Conservation (phyloP, 2,797 vertebrate genomes). For the Chrosomus eos region DNA sequence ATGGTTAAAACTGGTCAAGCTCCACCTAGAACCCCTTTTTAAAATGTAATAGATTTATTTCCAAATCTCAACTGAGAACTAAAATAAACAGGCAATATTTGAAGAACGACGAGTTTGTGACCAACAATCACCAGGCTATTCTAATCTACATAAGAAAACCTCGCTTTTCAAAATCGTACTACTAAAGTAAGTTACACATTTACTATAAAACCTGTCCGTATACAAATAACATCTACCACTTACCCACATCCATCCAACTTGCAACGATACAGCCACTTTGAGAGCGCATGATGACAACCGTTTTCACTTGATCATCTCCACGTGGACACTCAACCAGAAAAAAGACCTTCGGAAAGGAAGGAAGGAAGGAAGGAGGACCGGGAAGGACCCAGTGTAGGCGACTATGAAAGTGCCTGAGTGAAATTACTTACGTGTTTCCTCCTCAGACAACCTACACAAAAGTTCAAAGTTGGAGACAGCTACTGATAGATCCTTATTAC, state of each 20-base stretch:
- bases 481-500: neutral
- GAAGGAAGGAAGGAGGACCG: fast-evolving
- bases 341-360: neutral
- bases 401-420: constrained; percentile 8
- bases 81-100: neutral
- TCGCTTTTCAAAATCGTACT: neutral
- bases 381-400: neutral
- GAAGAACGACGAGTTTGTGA: neutral
- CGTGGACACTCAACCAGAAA: neutral
- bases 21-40: neutral
- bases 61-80: neutral
- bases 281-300: neutral
- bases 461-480: neutral
- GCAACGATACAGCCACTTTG: neutral
- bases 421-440: neutral
- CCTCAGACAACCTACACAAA: too few species aligned
- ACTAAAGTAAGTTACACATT: neutral
- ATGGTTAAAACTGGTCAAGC: too few species aligned
- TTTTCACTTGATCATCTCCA: neutral
- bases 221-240: neutral
- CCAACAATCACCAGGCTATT: neutral
- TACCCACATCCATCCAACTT: neutral
- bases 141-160: neutral
- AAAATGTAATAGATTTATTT: neutral
- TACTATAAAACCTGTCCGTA: neutral